phyloP scores from a whole-genome alignment of 2,113 vertebrate species.

The Phocoena phocoena region DNA sequence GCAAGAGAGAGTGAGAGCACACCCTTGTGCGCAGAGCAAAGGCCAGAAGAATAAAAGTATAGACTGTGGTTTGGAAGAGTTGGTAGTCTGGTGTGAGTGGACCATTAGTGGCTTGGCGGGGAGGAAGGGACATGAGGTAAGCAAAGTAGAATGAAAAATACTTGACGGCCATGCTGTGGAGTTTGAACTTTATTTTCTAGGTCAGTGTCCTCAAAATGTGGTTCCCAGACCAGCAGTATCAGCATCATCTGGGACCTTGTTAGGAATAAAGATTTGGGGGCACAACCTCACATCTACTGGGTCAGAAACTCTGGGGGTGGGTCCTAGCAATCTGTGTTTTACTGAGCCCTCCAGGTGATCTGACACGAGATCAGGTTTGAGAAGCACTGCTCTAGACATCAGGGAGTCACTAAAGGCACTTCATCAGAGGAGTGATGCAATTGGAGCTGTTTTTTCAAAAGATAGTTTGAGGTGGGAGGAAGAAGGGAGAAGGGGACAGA shows the following conservation, averaged over 20 bases:
- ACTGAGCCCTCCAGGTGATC: neutral
- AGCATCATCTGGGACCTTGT: neutral
- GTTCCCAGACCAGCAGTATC: neutral
- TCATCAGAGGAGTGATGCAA: neutral
- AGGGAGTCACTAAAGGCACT: neutral
- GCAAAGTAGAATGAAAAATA: neutral
- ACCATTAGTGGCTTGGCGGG: neutral
- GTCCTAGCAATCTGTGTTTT: neutral
- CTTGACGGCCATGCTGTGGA: neutral
- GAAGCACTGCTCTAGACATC: neutral
- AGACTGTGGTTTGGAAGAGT: neutral
- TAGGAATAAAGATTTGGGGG: neutral
- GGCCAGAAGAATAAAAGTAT: neutral
- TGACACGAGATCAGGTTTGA: neutral
- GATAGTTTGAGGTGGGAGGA: neutral
- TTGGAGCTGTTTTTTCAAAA: neutral
- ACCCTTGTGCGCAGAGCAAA: neutral
- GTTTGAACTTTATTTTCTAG: neutral
- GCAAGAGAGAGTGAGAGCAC: too few relatives aligned
- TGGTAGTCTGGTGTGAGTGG: neutral
- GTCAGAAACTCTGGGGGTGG: neutral
- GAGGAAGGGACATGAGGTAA: neutral
- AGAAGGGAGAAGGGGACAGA: neutral
- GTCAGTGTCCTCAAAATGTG: neutral
- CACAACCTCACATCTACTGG: neutral